Conservation (phyloP, 2,888 invertebrate genomes). For the Leptopilina myrica region DNA sequence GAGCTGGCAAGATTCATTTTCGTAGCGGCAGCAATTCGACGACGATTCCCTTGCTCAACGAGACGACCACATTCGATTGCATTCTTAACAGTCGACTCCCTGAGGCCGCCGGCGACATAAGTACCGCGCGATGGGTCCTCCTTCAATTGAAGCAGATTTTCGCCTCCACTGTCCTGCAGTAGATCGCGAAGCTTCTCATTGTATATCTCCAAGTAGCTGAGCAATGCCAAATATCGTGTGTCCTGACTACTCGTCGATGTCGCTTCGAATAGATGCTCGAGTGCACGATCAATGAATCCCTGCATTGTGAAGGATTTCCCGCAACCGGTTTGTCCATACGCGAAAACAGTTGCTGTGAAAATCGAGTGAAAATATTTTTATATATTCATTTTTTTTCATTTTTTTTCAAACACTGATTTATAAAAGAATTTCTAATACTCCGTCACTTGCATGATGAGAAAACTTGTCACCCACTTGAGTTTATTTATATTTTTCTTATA, state of each 20-base stretch:
- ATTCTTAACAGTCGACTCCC: constrained; percentile 82
- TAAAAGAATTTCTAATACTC: no score
- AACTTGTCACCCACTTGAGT: no score
- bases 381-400: no score
- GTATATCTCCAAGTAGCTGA: constrained; percentile 91
- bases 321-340: constrained; percentile 95
- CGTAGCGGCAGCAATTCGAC: constrained; percentile 90
- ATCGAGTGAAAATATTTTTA: background rate
- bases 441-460: no score
- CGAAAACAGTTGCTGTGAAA: constrained; percentile 86
- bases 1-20: constrained; percentile 93
- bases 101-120: constrained; percentile 80
- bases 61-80: constrained; percentile 86
- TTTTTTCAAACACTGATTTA: no score
- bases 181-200: constrained; percentile 88
- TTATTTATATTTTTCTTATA: no score
- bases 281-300: constrained; percentile 87
- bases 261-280: constrained; percentile 93
- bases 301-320: constrained; percentile 93
- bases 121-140: constrained; percentile 80
- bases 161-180: constrained; percentile 78
- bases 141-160: constrained; percentile 66
- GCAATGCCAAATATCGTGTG: constrained; percentile 83
- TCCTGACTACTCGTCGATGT: constrained; percentile 84
- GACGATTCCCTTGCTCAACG: constrained; percentile 86